phyloP scores from a whole-genome alignment of 2,888 invertebrate species.

The Volucella inflata region DNA sequence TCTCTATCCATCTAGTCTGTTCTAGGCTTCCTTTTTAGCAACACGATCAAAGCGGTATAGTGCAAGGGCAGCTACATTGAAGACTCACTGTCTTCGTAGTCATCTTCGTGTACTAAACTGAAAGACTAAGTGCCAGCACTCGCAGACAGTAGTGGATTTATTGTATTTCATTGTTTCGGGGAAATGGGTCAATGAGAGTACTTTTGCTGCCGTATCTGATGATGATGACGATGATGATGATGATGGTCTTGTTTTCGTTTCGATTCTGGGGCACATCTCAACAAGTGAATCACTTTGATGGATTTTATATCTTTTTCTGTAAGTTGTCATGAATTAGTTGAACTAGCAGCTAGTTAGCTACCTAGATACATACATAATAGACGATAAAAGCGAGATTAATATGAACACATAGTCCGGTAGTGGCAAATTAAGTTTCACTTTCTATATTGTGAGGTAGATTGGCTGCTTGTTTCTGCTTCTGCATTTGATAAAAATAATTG shows the following conservation, averaged over 20 bases:
- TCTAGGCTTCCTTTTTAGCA: conserved; percentile 52
- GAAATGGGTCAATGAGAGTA: conserved; percentile 68
- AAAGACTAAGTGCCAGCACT: conserved; percentile 4
- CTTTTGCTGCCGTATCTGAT: background rate
- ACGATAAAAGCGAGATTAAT: background rate
- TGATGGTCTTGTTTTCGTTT: conserved; percentile 1
- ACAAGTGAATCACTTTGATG: conserved; percentile 37
- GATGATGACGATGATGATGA: conserved; percentile 22
- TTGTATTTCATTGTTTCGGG: conserved; percentile 63
- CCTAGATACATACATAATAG: too few relatives aligned
- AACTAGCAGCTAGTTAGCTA: background rate
- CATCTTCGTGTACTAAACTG: conserved; percentile 35
- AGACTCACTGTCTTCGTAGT: conserved; percentile 9
- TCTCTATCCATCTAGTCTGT: background rate
- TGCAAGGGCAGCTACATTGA: too few relatives aligned
- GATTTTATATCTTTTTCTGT: background rate
- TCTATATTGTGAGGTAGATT: background rate
- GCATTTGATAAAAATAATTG: too few relatives aligned
- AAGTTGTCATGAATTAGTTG: background rate
- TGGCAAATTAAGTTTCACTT: conserved; percentile 12
- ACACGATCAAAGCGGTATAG: background rate
- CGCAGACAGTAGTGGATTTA: conserved; percentile 54
- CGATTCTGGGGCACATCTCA: conserved; percentile 28
- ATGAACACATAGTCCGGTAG: conserved; percentile 11
- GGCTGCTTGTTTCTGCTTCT: too few relatives aligned